Conservation (phyloP, 2,888 invertebrate genomes). For the Listrodromus nycthemerus region DNA sequence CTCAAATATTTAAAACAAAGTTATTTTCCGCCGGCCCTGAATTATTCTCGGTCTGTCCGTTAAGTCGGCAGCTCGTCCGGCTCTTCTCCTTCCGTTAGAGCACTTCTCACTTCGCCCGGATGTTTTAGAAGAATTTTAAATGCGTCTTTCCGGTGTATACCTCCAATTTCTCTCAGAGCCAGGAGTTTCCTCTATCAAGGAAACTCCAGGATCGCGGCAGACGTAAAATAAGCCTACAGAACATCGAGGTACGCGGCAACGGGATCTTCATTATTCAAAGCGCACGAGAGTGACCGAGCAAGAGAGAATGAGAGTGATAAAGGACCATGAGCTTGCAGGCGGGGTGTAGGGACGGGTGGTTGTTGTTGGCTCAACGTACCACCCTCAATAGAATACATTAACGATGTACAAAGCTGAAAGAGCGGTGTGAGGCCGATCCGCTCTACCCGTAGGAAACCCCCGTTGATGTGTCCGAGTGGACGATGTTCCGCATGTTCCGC, state of each 20-base stretch:
- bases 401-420: constrained; percentile 73
- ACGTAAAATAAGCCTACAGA: constrained; percentile 20
- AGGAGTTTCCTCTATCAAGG: constrained; percentile 46
- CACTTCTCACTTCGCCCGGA: neutral
- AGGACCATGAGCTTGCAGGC: constrained; percentile 8
- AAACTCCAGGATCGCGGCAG: constrained; percentile 64
- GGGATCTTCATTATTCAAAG: constrained; percentile 77
- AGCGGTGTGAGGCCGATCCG: constrained; percentile 48
- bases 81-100: neutral
- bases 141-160: constrained; percentile 48
- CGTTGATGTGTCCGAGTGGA: constrained; percentile 64
- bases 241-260: constrained; percentile 30
- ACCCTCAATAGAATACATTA: constrained; percentile 80
- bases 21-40: too few relatives aligned
- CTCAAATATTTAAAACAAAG: too few relatives aligned
- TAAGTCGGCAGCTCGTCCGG: neutral
- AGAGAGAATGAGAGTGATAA: constrained; percentile 55
- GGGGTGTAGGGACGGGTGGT: constrained; percentile 29
- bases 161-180: constrained; percentile 67
- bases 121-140: constrained; percentile 64
- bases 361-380: constrained; percentile 74
- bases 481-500: constrained; percentile 53
- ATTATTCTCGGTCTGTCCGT: neutral
- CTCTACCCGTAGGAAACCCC: constrained; percentile 30
- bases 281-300: constrained; percentile 42